Evolutionary conservation across 2,888 invertebrate species (phyloP), one percentile per base, ranked within the genome.

Genomic region (Mesochorus sp.): DNA sequence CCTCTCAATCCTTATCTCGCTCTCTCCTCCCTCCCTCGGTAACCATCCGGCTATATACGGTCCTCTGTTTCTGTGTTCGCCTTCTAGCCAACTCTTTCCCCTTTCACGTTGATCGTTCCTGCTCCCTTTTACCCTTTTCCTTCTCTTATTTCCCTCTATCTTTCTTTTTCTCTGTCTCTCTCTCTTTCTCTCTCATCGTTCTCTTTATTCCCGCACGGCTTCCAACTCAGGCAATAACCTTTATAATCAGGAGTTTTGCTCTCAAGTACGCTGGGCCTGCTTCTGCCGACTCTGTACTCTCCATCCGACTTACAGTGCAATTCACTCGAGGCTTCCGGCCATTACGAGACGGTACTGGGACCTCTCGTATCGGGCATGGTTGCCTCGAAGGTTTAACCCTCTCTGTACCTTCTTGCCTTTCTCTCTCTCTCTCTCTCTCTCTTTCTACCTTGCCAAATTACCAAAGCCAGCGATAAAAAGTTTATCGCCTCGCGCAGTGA

Each of bases 201-300:
- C 81, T 81, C 74, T 81, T 79, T 67, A 80, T 76, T 76, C 77
- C 73, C 76, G 71, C 78, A 72, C 82, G 82, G 82, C 84, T 85
- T 80, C 82, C 82, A 82, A 83, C 82, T 85, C 84, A 76, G 82
- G 84, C 85, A 84, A 86, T 88, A 86, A 86, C 85, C 85, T 83
- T 84, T 85, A 85, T 87, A 88, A 88, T 86, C 86, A 86, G 84
- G 82, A 86, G 85, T 87, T 88, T 86, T 83, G 84, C 82, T 83
- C 82, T 76, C 81, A 49, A 81, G 76, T 80, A 76, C 73, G 72
- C 57, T 62, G 74, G 70, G 67, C 51, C 71, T 77, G 79, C 72
- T 72, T 68, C 76, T 68, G 57, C 77, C 74, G 74, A 73, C 73
- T 62, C 77, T 61, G 59, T 73, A 70, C 77, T 73, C 70, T 76